Conservation (phyloP, 1,140 invertebrate genomes). For the Homarus americanus region DNA sequence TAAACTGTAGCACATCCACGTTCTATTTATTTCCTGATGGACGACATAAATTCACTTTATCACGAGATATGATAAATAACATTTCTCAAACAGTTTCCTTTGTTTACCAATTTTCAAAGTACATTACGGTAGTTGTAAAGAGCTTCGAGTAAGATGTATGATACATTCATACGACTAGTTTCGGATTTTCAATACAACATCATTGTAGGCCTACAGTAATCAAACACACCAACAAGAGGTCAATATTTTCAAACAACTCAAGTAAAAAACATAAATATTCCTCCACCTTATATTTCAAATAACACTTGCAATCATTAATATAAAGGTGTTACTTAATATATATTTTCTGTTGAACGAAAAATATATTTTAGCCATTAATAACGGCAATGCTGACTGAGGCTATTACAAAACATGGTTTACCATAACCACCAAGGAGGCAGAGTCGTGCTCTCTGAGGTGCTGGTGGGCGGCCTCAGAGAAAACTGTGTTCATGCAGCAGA, state of each 20-base stretch:
- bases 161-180: background rate
- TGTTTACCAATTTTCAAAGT: too few species aligned
- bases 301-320: background rate
- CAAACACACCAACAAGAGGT: background rate
- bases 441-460: conserved; percentile 23
- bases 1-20: too few species aligned
- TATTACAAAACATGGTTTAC: background rate
- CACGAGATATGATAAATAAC: too few species aligned
- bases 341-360: too few species aligned
- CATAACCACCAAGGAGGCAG: background rate
- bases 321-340: background rate
- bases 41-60: too few species aligned
- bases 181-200: too few species aligned
- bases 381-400: background rate
- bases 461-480: conserved; percentile 39
- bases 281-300: background rate
- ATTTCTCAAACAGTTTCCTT: too few species aligned
- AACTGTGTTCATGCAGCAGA: conserved; percentile 61
- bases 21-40: too few species aligned
- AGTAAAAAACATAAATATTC: background rate
- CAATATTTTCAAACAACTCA: background rate
- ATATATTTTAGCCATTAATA: too few species aligned
- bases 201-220: background rate
- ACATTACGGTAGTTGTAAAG: too few species aligned
- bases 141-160: too few species aligned